These are phyloP conservation scores for Anarrhichthys ocellatus DNA, from an alignment of 2,113 vertebrate species.

Conservation along the genomic window DNA sequence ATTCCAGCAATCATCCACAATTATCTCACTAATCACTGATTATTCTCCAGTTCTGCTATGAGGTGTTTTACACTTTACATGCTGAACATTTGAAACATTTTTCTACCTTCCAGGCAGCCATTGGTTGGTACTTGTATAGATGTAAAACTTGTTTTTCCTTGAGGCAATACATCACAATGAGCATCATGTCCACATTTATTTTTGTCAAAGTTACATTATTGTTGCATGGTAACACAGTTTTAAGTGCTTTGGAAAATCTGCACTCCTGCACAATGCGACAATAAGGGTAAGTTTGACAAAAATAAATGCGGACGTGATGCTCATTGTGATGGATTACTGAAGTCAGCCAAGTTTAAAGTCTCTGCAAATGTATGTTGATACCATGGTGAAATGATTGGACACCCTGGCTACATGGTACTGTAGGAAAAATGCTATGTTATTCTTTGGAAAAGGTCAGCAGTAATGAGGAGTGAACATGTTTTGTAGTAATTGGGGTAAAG, in stretches of 20 bases:
- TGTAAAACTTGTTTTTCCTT: slow-evolving; percentile 23
- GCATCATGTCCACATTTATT: slow-evolving; percentile 49
- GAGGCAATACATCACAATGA: slow-evolving; percentile 62
- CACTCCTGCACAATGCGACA: slow-evolving; percentile 22
- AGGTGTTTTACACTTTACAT: not conserved
- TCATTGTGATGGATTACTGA: slow-evolving; percentile 67
- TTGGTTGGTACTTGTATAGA: slow-evolving; percentile 13
- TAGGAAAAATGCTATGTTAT: slow-evolving; percentile 13
- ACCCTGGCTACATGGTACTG: slow-evolving; percentile 26
- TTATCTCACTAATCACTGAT: not conserved
- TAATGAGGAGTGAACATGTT: slow-evolving; percentile 54
- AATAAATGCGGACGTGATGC: slow-evolving; percentile 62
- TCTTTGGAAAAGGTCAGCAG: slow-evolving; percentile 65
- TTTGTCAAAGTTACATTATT: slow-evolving; percentile 55
- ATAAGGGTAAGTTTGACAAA: slow-evolving; percentile 57
- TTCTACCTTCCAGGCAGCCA: not conserved
- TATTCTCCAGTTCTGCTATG: not conserved
- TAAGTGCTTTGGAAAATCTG: slow-evolving; percentile 49
- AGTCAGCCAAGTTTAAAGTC: slow-evolving; percentile 63
- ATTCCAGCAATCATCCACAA: not conserved
- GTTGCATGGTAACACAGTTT: slow-evolving; percentile 45
- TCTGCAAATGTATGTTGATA: slow-evolving; percentile 61
- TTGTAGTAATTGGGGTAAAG: slow-evolving; percentile 66
- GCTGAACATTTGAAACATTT: not conserved
- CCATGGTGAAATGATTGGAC: slow-evolving; percentile 48